Base-by-base conservation (phyloP, 2,113 vertebrate species). In the Spea multiplicata region DNA sequence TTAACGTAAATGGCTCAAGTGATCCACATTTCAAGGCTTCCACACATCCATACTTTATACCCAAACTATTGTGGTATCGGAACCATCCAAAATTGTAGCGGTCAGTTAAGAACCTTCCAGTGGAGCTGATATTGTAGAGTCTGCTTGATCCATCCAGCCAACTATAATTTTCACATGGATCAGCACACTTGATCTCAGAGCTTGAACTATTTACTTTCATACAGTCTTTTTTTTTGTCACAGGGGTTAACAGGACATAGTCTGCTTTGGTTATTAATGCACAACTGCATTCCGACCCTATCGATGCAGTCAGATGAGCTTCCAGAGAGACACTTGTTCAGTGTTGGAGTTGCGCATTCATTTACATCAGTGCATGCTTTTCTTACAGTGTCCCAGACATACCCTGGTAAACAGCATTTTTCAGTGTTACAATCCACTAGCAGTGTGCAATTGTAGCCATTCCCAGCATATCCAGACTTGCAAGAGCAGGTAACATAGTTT, bases 71-170 rank as follows among this genome's bases (percentile, higher is more conserved):
- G 7, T 6, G 10, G 46, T 69, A 69, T 49, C 14, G 46, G 67
- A 69, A 69, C 67, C 67, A 69, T 13, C 67, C 67, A 69, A 69
- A 48, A 14, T 49, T 49, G 47, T 69, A 69, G 48, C 67, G 67
- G 46, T 69, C 67, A n/a, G 46, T 69, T 4, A 6, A 12, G 13
- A 69, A 69, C 45, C 67, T 69, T 4, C 67, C 67, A 49, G 13
- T 69, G n/a, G 45, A 49, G 45, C 3, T 49, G 9, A 49, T 69
- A 17, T 8, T 69, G 67, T 6, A 69, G 8, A 69, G 67, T 48
- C 67, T 69, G 12, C 5, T 49, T 8, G 45, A 3, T 69, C 67
- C 67, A 69, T 69, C 16, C 67, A 69, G 46, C 47, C n/a, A 5
- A 16, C n/a, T 12, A 6, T 3, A 49, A 2, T 5, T 6, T 5